phyloP scores from a whole-genome alignment of 2,888 invertebrate genomes.

The Halictus quadricinctus region DNA sequence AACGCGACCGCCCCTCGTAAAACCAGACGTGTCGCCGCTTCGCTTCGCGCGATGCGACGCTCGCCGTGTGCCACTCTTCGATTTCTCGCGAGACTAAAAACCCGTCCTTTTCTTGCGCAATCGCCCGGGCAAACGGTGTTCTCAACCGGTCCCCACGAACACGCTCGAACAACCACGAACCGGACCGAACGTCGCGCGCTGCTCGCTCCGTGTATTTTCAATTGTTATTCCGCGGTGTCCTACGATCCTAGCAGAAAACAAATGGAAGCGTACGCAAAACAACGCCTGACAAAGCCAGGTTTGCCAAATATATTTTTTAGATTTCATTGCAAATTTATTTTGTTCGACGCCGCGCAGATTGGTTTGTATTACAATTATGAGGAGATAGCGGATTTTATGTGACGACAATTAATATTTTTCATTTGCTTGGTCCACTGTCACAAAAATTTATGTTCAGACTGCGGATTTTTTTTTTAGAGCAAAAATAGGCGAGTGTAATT shows the following conservation, averaged over 20 bases:
- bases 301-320: not conserved
- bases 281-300: too few species aligned
- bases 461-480: too few species aligned
- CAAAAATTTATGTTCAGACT: too few species aligned
- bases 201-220: too few species aligned
- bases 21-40: conserved; percentile 28
- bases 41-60: not conserved
- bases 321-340: not conserved
- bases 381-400: too few species aligned
- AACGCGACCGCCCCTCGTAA: conserved; percentile 37
- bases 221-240: not conserved
- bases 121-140: not conserved
- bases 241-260: not conserved
- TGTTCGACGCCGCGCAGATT: not conserved
- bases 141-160: not conserved
- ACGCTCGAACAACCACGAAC: not conserved
- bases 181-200: not conserved
- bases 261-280: not conserved
- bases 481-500: too few species aligned
- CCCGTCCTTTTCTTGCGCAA: conserved; percentile 9
- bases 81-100: conserved; percentile 9
- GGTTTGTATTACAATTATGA: too few species aligned
- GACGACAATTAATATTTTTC: too few species aligned
- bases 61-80: not conserved
- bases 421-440: too few species aligned